These are phyloP conservation scores for Rhingia rostrata DNA, from an alignment of 2,888 invertebrate genomes.

Conservation along the genomic window DNA sequence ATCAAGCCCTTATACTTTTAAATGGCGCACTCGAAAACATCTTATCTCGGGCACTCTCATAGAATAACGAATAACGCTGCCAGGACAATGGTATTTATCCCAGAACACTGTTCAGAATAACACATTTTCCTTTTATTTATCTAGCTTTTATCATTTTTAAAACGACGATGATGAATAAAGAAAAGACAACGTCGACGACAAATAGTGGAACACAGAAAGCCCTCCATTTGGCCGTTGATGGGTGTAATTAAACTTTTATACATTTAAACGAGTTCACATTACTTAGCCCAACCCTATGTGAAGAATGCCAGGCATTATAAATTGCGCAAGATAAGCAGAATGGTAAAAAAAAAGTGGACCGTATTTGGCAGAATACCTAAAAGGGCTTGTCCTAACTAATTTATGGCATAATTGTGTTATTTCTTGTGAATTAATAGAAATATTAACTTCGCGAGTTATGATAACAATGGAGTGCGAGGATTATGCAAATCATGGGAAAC, in stretches of 20 bases:
- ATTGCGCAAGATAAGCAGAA: slow-evolving; percentile 60
- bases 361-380: slow-evolving; percentile 3
- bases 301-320: slow-evolving; percentile 38
- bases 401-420: slow-evolving; percentile 70
- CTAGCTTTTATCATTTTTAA: slow-evolving; percentile 55
- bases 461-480: slow-evolving; percentile 62
- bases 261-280: slow-evolving; percentile 69
- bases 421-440: slow-evolving; percentile 66
- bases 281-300: slow-evolving; percentile 49
- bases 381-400: slow-evolving; percentile 35
- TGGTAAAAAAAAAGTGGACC: slow-evolving; percentile 27
- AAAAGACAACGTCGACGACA: slow-evolving; percentile 23
- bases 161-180: slow-evolving; percentile 17
- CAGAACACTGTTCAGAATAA: slow-evolving; percentile 17
- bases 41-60: slow-evolving; percentile 21
- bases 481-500: slow-evolving; percentile 73
- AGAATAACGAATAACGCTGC: slow-evolving; percentile 12
- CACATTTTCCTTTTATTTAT: slow-evolving; percentile 56
- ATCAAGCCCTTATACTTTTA: slow-evolving; percentile 28
- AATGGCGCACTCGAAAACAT: slow-evolving; percentile 8
- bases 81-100: not conserved
- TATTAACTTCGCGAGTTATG: slow-evolving; percentile 71
- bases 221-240: slow-evolving; percentile 59
- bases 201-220: slow-evolving; percentile 24
- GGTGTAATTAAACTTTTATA: slow-evolving; percentile 71